phyloP scores from a whole-genome alignment of 2,797 vertebrate genomes.

The Echeneis naucrates region DNA sequence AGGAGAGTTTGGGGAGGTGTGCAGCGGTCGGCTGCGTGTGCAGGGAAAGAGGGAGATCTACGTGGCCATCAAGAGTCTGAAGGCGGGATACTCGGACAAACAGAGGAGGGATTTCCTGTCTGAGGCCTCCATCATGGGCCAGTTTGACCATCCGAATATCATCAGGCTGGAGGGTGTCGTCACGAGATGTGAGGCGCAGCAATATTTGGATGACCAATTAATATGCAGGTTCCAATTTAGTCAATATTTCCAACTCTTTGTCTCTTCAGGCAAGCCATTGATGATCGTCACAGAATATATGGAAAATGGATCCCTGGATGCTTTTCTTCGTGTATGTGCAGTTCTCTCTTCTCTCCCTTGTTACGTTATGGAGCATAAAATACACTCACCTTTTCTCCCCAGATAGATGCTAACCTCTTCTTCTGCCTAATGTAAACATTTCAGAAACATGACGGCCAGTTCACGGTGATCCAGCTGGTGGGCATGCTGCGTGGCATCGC shows the following conservation, averaged over 20 bases:
- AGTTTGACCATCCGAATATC: constrained; percentile 98
- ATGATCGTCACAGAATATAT: constrained; percentile 98
- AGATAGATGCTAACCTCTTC: too few relatives aligned
- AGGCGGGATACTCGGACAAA: constrained; percentile 97
- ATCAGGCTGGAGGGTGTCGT: constrained; percentile 97
- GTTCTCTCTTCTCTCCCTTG: constrained; percentile 13
- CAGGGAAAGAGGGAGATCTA: constrained; percentile 97
- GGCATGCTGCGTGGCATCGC: constrained; percentile 88
- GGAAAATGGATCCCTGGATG: constrained; percentile 95
- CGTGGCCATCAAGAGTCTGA: constrained; percentile 97
- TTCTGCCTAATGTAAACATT: neutral
- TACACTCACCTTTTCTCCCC: neutral
- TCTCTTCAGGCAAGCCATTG: constrained; percentile 89
- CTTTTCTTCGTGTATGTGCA: constrained; percentile 91
- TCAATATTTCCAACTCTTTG: constrained; percentile 13
- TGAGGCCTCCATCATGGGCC: constrained; percentile 98
- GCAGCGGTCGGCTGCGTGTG: constrained; percentile 94
- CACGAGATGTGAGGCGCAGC: constrained; percentile 91
- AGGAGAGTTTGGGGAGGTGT: constrained; percentile 99
- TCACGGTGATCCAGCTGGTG: constrained; percentile 95
- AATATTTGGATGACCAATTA: neutral
- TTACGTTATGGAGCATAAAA: neutral
- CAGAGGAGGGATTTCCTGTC: constrained; percentile 97
- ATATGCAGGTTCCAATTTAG: neutral
- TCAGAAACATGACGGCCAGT: constrained; percentile 95